Conservation (phyloP, 2,797 vertebrate species). For the Falco rusticolus region DNA sequence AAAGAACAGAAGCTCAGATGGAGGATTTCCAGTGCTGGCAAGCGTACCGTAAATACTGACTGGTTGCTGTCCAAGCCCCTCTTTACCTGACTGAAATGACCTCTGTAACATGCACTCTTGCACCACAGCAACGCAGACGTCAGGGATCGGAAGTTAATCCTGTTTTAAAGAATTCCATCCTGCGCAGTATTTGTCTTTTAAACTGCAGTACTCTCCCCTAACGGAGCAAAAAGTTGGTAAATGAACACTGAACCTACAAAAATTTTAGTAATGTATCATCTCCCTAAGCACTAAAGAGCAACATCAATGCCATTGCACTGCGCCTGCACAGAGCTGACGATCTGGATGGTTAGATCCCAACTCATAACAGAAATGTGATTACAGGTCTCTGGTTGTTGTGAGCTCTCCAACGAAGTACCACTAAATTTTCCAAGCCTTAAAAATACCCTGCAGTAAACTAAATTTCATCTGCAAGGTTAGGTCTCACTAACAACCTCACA, state of each 20-base stretch:
- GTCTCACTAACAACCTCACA: not conserved
- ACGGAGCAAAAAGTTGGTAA: not conserved
- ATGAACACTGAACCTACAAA: not conserved
- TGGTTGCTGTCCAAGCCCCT: not conserved
- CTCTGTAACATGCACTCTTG: not conserved
- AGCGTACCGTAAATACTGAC: not conserved
- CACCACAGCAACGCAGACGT: not conserved
- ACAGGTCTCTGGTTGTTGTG: not conserved
- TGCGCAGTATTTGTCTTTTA: not conserved
- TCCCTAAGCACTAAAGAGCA: not conserved
- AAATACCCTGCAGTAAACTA: not conserved
- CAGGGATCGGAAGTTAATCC: not conserved
- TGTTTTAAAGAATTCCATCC: not conserved
- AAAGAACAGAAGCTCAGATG: not conserved
- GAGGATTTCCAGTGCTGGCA: not conserved
- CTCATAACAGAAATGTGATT: not conserved
- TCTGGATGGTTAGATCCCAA: not conserved
- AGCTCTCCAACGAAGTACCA: not conserved
- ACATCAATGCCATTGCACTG: not conserved
- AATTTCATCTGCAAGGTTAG: not conserved
- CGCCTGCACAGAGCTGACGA: not conserved
- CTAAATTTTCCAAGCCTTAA: not conserved
- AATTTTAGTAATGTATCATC: not conserved
- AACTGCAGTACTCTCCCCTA: not conserved
- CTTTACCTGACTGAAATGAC: not conserved